Evolutionary conservation across 2,888 invertebrate genomes (phyloP), one percentile per base, ranked within the genome.

Genomic region (Drosophila greeni): DNA sequence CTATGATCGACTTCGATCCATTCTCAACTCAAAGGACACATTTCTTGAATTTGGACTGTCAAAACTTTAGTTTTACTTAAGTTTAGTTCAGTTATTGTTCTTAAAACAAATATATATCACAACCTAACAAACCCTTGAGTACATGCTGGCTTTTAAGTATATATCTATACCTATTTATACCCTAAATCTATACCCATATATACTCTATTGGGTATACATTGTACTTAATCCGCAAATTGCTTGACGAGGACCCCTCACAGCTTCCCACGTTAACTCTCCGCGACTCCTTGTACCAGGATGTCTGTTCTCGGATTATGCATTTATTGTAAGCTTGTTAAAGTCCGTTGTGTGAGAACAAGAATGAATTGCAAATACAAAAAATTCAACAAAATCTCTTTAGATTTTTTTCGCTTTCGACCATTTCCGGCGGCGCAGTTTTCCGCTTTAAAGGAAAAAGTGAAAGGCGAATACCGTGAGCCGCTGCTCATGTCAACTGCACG

Each of bases 401-500:
- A 36, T 23, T 20, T 55, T 26, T 26, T 20, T 52, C 16, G 5
- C 39, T 39, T 11, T 37, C 36, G 12, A 26, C 26, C 51, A 16
- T 52, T 40, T 53, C 43, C 49, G 34, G 18, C 33, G 18, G 7
- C 37, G 59, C 43, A 18, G 37, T 51, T 43, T 59, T 59, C 61
- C 61, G 51, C 36, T 59, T 62, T 59, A 42, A 42, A 42, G 18
- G 16, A 16, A 49, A 34, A 14, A 16, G 37, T 37, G 26, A 34
- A 40, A 60, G 20, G 18, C 20, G 12, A 31, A 51, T 8, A 31
- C 20, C 54, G 18, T 31, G 31, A 39, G 56, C 37, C 59, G 59
- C 14, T 72, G 61, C 78, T 69, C 75, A 76, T 77, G 81, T 80
- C 80, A 80, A 74, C 74, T 74, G 74, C 81, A 80, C 81, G 79